Evolutionary conservation across 2,113 vertebrate genomes (phyloP), one percentile per base, ranked within the genome.

Genomic region (Lethenteron camtschaticum): DNA sequence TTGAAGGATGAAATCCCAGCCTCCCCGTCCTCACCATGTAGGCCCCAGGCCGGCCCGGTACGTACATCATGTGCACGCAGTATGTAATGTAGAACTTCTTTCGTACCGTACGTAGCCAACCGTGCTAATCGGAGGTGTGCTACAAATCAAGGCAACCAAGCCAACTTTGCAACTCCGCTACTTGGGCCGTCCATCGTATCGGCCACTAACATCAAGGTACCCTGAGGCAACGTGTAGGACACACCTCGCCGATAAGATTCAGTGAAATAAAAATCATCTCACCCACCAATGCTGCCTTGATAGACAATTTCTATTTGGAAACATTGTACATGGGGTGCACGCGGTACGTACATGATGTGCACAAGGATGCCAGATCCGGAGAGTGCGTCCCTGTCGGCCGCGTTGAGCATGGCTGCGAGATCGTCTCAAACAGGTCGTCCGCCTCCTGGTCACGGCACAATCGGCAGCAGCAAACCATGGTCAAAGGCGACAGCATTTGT

Each of bases 381-480:
- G 2, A 97, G 79, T 0, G 94, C 90, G 12, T 97, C 90, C 69
- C 90, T 82, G 74, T 97, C 91, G 66, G 96, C 87, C 0, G 94
- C 91, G 2, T 95, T 96, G 75, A 96, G 74, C 89, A 97, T 95
- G 16, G 90, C 89, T 97, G 91, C 0, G 91, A 95, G 79, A 96
- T 96, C 1, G 90, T 96, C 77, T 97, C 94, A 55, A 97, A 97
- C 69, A 96, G 81, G 72, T 96, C 87, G 0, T 94, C 91, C 0
- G 91, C 85, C 16, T 86, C 88, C 91, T 97, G 81, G 20, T 74
- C 41, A 41, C 24, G 73, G 69, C 41, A n/a, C 56, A 41, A 3
- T 55, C 12, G 16, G 71, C 9, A 68, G 69, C n/a, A n/a, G n/a
- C 10, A 66, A 63, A 63, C 13, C 16, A 14, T 63, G 16, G 13